Percentiles rank a stretch among this genome's conserved stretches.
Conservation (phyloP, 2,797 vertebrate genomes). For the Gephyroberyx darwinii region DNA sequence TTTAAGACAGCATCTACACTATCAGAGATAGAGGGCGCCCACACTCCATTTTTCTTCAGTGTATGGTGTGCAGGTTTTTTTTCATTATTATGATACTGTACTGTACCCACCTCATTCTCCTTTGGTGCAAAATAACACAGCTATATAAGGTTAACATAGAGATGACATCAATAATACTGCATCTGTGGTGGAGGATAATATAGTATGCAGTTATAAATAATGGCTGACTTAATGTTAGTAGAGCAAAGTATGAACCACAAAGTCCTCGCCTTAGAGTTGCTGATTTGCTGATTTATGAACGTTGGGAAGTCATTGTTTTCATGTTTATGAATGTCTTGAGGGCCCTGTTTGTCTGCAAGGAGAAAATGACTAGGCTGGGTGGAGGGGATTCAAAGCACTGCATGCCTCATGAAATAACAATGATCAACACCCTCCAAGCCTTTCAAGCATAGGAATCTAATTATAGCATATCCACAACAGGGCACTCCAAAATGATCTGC, state of each 20-base stretch:
- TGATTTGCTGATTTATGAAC: constrained; percentile 32
- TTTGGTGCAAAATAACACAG: not conserved
- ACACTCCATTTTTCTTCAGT: constrained; percentile 21
- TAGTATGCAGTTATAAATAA: constrained; percentile 2
- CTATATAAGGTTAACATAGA: constrained; percentile 3
- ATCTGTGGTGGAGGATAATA: not conserved
- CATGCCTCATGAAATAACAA: constrained; percentile 66
- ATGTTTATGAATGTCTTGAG: constrained; percentile 28
- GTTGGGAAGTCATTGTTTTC: constrained; percentile 32
- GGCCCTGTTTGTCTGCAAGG: constrained; percentile 19
- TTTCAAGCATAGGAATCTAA: constrained; percentile 63
- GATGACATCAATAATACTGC: not conserved
- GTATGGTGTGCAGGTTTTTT: not conserved
- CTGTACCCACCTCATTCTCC: constrained; percentile 11
- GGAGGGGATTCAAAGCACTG: constrained; percentile 46
- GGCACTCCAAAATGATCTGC: constrained; percentile 44
- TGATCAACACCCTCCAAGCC: constrained; percentile 64
- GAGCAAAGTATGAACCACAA: not conserved
- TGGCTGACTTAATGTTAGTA: not conserved
- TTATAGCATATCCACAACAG: constrained; percentile 56
- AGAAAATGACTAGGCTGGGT: constrained; percentile 31
- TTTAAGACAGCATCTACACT: not conserved
- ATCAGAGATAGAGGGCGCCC: constrained; percentile 60
- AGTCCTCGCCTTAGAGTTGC: not conserved
- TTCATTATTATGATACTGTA: not conserved